A percentile compares a stretch with the other conserved stretches of the same genome.
Conservation (phyloP, 2,888 invertebrate genomes). For the Seira ritae region DNA sequence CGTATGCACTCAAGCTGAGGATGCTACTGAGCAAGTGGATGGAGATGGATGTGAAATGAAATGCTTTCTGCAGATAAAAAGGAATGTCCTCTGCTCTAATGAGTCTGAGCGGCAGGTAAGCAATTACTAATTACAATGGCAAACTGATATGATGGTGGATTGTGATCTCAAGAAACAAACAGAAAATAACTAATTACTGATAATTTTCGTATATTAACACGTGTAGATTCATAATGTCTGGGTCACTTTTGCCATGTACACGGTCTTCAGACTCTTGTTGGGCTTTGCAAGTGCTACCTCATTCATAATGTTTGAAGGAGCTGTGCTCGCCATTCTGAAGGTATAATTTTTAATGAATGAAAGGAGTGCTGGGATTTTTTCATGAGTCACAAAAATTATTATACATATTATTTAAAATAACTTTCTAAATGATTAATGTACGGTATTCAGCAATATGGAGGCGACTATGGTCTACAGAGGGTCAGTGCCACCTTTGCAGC, state of each 20-base stretch:
- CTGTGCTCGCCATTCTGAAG: conserved; percentile 84
- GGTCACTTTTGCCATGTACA: conserved; percentile 85
- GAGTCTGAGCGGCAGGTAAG: conserved; percentile 74
- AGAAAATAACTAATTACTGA: too few species aligned
- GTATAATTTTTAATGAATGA: conserved; percentile 44
- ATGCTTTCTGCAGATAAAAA: conserved; percentile 64
- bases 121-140: neutral
- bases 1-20: conserved; percentile 5
- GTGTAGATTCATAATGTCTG: conserved; percentile 78
- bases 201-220: too few species aligned
- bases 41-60: conserved; percentile 40
- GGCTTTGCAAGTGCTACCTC: conserved; percentile 79
- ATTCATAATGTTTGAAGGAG: conserved; percentile 87
- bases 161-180: too few species aligned
- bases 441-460: conserved; percentile 76
- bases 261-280: conserved; percentile 72
- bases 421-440: too few species aligned
- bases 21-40: neutral
- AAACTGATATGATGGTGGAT: too few species aligned
- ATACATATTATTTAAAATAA: too few species aligned
- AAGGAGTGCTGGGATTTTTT: neutral
- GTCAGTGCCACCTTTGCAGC: conserved; percentile 86
- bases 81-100: conserved; percentile 65
- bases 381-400: neutral
- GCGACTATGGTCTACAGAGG: conserved; percentile 86